A percentile compares a stretch with the other conserved stretches of the same genome.
These are phyloP conservation scores for Philantomba maxwellii DNA, from an alignment of 2,113 vertebrate genomes.

Conservation along the genomic window DNA sequence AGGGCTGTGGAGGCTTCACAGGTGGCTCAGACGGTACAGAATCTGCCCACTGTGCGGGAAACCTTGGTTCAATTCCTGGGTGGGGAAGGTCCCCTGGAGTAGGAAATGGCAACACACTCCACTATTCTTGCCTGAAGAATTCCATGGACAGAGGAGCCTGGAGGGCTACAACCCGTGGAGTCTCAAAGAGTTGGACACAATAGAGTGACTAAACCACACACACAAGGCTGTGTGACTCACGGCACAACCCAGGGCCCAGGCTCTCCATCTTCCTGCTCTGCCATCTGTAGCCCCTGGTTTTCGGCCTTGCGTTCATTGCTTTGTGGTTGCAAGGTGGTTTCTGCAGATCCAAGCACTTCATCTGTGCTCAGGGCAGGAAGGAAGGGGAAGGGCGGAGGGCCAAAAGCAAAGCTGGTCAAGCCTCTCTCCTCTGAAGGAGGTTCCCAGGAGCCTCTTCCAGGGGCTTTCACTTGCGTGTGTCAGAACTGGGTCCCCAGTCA, in stretches of 20 bases:
- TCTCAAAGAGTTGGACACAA: not conserved
- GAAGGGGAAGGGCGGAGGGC: not conserved
- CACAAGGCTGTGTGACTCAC: not conserved
- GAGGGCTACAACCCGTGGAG: rapidly evolving
- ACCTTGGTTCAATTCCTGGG: not conserved
- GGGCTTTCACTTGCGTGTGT: not conserved
- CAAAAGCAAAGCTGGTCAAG: not conserved
- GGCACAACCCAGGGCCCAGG: not conserved
- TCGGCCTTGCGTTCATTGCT: not conserved
- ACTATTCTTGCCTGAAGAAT: not conserved
- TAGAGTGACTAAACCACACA: not conserved
- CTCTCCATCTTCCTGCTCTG: not conserved
- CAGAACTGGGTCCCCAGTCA: not conserved
- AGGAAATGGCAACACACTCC: not conserved
- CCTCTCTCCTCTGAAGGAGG: not conserved
- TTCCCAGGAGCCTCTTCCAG: not conserved
- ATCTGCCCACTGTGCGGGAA: not conserved
- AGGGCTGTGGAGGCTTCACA: not conserved
- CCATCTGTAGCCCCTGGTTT: not conserved
- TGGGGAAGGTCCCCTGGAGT: not conserved
- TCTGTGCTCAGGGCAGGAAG: not conserved
- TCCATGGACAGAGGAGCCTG: not conserved
- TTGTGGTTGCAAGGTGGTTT: not conserved
- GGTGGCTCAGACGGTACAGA: not conserved
- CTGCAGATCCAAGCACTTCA: not conserved